Percentiles rank a stretch among this genome's conserved stretches.
Conservation (phyloP, 2,113 vertebrate genomes). For the Numida meleagris region DNA sequence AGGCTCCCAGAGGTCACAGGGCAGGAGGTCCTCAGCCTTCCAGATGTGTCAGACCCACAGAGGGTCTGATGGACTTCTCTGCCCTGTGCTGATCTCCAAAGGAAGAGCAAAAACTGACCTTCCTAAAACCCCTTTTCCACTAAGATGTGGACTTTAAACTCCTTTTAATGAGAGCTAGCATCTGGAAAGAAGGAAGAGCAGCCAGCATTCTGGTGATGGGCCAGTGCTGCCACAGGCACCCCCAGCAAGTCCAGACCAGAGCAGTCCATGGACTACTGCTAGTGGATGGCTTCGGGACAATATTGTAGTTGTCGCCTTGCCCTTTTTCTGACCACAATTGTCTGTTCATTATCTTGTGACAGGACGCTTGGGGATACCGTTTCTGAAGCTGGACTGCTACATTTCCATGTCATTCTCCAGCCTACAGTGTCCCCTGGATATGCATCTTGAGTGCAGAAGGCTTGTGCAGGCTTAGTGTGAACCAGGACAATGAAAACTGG, state of each 20-base stretch:
- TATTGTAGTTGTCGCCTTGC: background rate
- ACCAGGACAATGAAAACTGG: conserved; percentile 34
- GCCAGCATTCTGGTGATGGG: background rate
- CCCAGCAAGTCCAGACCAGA: background rate
- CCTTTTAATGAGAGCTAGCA: conserved; percentile 53
- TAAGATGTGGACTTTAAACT: conserved; percentile 30
- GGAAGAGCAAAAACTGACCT: conserved; percentile 49
- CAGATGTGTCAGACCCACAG: conserved; percentile 46
- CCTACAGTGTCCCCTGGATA: background rate
- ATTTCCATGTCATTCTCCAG: background rate
- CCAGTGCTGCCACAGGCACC: conserved; percentile 32
- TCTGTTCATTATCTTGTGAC: background rate
- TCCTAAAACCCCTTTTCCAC: conserved; percentile 38
- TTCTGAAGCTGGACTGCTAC: background rate
- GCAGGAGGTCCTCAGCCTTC: conserved; percentile 33
- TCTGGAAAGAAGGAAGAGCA: conserved; percentile 53
- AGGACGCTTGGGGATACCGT: rapidly evolving
- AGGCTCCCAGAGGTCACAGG: background rate
- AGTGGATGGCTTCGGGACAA: background rate
- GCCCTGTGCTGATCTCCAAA: conserved; percentile 34
- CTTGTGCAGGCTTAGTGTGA: background rate
- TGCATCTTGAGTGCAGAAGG: background rate
- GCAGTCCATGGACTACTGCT: background rate
- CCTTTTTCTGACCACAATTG: background rate
- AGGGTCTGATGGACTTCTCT: conserved; percentile 39